These are phyloP conservation scores for Leucosticte australis DNA, from an alignment of 2,113 vertebrate species.

Conservation along the genomic window DNA sequence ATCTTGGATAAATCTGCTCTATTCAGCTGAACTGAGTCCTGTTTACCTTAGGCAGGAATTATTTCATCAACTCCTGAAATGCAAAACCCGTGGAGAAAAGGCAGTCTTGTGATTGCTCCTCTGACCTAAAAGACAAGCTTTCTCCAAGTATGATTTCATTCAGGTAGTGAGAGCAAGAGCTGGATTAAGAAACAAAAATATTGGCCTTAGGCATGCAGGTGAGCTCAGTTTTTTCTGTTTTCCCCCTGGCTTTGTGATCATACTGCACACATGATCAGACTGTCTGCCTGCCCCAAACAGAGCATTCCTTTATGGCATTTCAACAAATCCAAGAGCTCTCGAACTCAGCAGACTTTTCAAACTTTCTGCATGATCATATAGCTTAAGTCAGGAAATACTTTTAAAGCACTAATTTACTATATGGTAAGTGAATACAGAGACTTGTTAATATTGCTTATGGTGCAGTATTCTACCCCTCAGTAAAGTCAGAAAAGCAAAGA, in stretches of 20 bases:
- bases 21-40: not conserved
- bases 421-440: not conserved
- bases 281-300: not conserved
- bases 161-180: not conserved
- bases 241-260: not conserved
- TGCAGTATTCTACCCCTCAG: not conserved
- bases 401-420: not conserved
- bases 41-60: not conserved
- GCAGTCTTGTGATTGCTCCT: not conserved
- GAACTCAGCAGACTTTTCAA: not conserved
- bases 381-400: not conserved
- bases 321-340: not conserved
- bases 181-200: not conserved
- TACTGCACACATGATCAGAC: not conserved
- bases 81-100: not conserved
- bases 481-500: not conserved
- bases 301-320: not conserved
- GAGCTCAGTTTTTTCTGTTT: not conserved
- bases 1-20: not conserved
- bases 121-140: not conserved
- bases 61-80: not conserved
- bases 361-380: not conserved
- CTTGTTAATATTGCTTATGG: not conserved
- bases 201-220: not conserved
- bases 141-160: slow-evolving; percentile 11